Evolutionary conservation across 2,797 vertebrate genomes (phyloP).

Genomic region (Manis javanica): DNA sequence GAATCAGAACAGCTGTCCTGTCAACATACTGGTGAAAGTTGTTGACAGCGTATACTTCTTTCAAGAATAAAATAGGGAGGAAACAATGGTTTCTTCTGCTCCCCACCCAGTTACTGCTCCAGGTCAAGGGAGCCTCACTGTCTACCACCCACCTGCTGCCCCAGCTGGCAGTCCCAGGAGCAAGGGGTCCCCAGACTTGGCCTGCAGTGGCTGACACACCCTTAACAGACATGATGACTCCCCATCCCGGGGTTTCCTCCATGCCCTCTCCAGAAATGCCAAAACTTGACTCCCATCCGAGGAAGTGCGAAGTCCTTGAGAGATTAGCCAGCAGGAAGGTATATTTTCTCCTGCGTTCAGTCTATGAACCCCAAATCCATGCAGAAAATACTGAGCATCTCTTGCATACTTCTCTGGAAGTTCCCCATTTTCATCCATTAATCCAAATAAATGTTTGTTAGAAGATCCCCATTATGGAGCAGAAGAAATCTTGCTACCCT

Average conservation of each 20-base stretch:
- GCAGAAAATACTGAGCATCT: neutral
- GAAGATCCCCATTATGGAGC: neutral
- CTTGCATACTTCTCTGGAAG: neutral
- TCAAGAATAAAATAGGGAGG: neutral
- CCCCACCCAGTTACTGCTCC: neutral
- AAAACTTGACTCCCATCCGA: too few relatives aligned
- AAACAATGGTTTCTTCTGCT: neutral
- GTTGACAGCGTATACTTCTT: neutral
- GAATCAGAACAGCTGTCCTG: neutral
- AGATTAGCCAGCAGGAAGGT: too few relatives aligned
- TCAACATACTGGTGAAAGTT: neutral
- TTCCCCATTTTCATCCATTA: neutral
- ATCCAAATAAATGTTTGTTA: neutral
- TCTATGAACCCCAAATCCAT: neutral
- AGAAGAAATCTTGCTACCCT: neutral
- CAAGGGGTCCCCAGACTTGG: neutral
- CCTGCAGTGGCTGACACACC: neutral
- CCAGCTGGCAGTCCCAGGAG: neutral
- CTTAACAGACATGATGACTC: accelerated
- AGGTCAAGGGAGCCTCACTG: neutral
- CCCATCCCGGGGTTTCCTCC: neutral
- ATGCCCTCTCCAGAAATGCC: neutral
- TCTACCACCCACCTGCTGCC: neutral
- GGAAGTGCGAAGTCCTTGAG: neutral
- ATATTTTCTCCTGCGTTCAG: neutral